A percentile compares a stretch with the other conserved stretches of the same genome.
phyloP scores from a whole-genome alignment of 2,797 vertebrate species.

The Tangara arthus region DNA sequence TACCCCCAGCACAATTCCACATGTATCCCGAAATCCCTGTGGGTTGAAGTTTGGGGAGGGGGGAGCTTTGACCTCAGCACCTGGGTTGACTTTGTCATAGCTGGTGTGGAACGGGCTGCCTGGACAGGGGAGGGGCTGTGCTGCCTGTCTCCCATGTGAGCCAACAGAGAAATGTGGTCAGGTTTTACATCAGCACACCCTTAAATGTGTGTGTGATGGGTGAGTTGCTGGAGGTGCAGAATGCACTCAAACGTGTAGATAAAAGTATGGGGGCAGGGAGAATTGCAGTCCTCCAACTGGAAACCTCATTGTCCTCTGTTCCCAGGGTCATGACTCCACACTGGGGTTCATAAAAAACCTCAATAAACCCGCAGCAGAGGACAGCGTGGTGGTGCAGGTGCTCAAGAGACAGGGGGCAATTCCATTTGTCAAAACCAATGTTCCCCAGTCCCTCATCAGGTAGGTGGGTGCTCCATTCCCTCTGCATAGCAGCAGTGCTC shows the following conservation, averaged over 20 bases:
- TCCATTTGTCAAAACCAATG: slow-evolving; percentile 91
- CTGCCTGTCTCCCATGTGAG: rapidly evolving
- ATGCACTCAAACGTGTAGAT: rapidly evolving
- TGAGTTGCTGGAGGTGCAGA: not conserved
- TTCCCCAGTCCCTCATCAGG: slow-evolving; percentile 87
- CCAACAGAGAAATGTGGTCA: not conserved
- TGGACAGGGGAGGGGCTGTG: not conserved
- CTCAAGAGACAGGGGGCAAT: slow-evolving; percentile 92
- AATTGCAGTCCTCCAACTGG: not conserved
- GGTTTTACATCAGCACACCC: not conserved
- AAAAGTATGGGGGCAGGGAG: rapidly evolving
- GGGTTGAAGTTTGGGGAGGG: not conserved
- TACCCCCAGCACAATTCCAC: not conserved
- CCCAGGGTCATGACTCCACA: slow-evolving; percentile 79
- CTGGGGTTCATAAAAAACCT: slow-evolving; percentile 80
- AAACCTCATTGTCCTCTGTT: not conserved
- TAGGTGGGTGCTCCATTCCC: slow-evolving; percentile 38
- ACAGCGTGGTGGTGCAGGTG: slow-evolving; percentile 87
- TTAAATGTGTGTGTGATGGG: rapidly evolving
- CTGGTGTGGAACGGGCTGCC: too few relatives aligned
- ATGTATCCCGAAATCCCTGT: rapidly evolving
- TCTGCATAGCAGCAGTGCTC: rapidly evolving
- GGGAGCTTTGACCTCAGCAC: not conserved
- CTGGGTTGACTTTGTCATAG: not conserved
- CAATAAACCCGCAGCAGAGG: slow-evolving; percentile 69